phyloP scores from a whole-genome alignment of 2,797 vertebrate genomes.

The Menidia menidia region DNA sequence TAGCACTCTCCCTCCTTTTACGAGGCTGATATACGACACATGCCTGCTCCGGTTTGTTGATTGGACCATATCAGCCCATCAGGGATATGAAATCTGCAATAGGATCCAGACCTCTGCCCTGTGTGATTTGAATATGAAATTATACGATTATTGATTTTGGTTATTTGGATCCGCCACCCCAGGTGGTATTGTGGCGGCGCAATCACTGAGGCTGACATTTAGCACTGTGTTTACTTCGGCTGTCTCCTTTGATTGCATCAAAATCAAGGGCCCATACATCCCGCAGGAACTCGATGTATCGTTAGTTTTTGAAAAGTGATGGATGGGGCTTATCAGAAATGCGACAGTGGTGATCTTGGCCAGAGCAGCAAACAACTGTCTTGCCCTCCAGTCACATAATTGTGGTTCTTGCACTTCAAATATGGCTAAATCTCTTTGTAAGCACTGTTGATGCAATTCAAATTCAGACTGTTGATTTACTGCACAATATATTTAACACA shows the following conservation, averaged over 20 bases:
- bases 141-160: slow-evolving; percentile 81
- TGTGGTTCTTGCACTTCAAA: slow-evolving; percentile 48
- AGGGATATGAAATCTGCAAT: slow-evolving; percentile 76
- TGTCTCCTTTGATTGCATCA: slow-evolving; percentile 79
- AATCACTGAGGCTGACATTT: slow-evolving; percentile 81
- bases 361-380: slow-evolving; percentile 50
- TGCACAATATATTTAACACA: slow-evolving; percentile 16
- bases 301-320: slow-evolving; percentile 61
- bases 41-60: slow-evolving; percentile 62
- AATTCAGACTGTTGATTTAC: background rate
- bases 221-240: slow-evolving; percentile 79
- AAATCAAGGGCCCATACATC: slow-evolving; percentile 64
- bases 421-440: slow-evolving; percentile 38
- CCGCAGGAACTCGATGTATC: slow-evolving; percentile 66
- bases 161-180: slow-evolving; percentile 70
- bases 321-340: slow-evolving; percentile 76
- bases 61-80: slow-evolving; percentile 71
- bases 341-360: slow-evolving; percentile 60
- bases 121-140: slow-evolving; percentile 83
- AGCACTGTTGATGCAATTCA: slow-evolving; percentile 26
- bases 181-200: slow-evolving; percentile 71
- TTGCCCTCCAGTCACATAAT: slow-evolving; percentile 55
- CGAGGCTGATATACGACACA: slow-evolving; percentile 57
- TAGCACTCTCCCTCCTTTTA: slow-evolving; percentile 19
- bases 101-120: slow-evolving; percentile 68